Conservation (phyloP, 2,797 vertebrate genomes). For the Sardinella longiceps region DNA sequence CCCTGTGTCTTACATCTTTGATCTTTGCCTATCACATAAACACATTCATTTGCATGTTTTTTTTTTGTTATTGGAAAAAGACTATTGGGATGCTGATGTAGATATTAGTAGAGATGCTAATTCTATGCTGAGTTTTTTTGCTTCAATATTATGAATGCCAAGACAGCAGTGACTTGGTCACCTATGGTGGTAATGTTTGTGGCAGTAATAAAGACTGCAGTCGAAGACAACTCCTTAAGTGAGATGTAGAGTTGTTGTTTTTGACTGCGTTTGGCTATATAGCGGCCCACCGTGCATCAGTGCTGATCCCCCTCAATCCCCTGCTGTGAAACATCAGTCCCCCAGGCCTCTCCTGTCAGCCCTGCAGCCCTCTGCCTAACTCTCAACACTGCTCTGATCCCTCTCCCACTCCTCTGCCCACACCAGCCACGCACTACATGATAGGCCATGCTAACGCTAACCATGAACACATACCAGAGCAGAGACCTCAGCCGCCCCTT, state of each 20-base stretch:
- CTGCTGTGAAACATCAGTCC: not conserved
- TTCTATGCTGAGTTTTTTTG: not conserved
- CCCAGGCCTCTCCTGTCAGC: not conserved
- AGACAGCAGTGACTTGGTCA: not conserved
- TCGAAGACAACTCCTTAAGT: not conserved
- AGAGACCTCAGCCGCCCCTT: not conserved
- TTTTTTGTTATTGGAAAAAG: too few species aligned
- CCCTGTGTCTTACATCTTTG: not conserved
- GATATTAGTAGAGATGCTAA: not conserved
- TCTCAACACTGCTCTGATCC: not conserved
- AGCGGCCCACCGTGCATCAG: not conserved
- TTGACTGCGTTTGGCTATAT: not conserved
- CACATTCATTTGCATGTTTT: not conserved
- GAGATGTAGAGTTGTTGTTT: constrained; percentile 15
- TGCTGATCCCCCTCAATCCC: not conserved
- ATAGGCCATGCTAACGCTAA: not conserved
- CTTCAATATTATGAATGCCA: not conserved
- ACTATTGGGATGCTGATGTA: too few species aligned
- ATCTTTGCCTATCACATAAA: too few species aligned
- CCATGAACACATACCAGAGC: constrained; percentile 9
- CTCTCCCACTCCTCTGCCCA: not conserved
- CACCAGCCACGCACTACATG: not conserved
- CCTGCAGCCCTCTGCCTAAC: not conserved
- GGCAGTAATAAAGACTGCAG: not conserved
- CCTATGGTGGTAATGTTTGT: not conserved